Evolutionary conservation across 1,140 invertebrate genomes (phyloP).

Genomic region (Drosophila ficusphila): DNA sequence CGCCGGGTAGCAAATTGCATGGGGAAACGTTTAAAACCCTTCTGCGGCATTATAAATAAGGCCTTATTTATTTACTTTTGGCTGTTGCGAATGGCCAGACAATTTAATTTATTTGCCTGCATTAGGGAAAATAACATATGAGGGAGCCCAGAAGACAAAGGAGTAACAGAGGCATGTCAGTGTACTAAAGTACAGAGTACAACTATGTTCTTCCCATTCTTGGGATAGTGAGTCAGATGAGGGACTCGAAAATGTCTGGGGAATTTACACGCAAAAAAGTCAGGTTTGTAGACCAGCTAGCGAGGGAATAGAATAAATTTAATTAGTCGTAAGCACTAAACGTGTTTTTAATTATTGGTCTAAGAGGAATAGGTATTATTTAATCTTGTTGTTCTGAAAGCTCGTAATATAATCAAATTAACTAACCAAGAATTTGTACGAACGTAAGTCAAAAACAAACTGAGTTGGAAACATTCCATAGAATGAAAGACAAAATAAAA

Average conservation of each 20-base stretch:
- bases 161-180: slow-evolving; percentile 16
- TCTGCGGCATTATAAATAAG: slow-evolving; percentile 29
- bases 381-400: no score
- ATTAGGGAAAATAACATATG: slow-evolving; percentile 54
- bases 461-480: no score
- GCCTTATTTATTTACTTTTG: slow-evolving; percentile 28
- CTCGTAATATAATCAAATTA: no score
- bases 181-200: slow-evolving; percentile 17
- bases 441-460: no score
- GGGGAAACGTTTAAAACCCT: slow-evolving; percentile 25
- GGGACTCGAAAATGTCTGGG: slow-evolving; percentile 13
- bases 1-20: slow-evolving; percentile 13
- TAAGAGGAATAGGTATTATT: no score
- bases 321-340: background rate
- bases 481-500: no score
- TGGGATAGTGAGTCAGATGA: slow-evolving; percentile 20
- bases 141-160: slow-evolving; percentile 4
- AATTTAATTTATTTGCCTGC: slow-evolving; percentile 68
- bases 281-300: background rate
- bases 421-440: no score
- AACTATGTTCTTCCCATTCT: slow-evolving; percentile 14
- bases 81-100: slow-evolving; percentile 32
- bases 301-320: background rate
- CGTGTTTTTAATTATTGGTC: no score
- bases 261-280: slow-evolving; percentile 5